Base-by-base conservation (phyloP, 2,888 invertebrate species). In the Xanthia icteritia region DNA sequence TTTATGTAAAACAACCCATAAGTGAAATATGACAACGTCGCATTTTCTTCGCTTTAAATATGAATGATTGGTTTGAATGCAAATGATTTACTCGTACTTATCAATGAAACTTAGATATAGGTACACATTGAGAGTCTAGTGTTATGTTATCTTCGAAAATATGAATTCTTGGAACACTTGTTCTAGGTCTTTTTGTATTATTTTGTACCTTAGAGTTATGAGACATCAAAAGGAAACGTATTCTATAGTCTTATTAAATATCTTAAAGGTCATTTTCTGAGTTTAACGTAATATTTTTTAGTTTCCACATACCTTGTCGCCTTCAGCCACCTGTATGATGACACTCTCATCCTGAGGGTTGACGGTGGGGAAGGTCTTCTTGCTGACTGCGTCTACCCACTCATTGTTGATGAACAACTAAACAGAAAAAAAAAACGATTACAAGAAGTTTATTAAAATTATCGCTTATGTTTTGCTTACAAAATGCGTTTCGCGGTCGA, bases 331-430 rank as follows among this genome's bases (percentile, higher is more conserved):
- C 90, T 98, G 97, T 20, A 96, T 94, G 88, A 99, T 98, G 87
- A 97, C 97, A 89, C 97, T 95, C 82, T 98, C 98, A 89, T 97
- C 98, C 39, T 98, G 97, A 69, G 99, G 99, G 94, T 99, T 99
- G 88, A 98, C 93, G 8, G 98, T 98, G 39, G 98, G 96, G 95
- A 99, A 99, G 5, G 98, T 99, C 94, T 99, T 99, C 73, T 98
- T 98, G 91, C 98, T 98, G 42, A 97, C 97, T 0, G 99, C 97
- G 92, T 99, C 98, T 77, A 98, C 98, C 94, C 98, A 98, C 92
- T 98, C 97, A 93, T 98, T 98, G 96, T 98, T 98, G 93, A 98
- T 98, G 93, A 98, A 98, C 83, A 98, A 94, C 98, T 98, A 90
- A 76, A 79, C 70, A 68, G 54, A 39, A n/a, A 39, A n/a, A 36